Evolutionary conservation across 1,140 invertebrate species (phyloP).

Genomic region (Cyphomyrmex costatus): DNA sequence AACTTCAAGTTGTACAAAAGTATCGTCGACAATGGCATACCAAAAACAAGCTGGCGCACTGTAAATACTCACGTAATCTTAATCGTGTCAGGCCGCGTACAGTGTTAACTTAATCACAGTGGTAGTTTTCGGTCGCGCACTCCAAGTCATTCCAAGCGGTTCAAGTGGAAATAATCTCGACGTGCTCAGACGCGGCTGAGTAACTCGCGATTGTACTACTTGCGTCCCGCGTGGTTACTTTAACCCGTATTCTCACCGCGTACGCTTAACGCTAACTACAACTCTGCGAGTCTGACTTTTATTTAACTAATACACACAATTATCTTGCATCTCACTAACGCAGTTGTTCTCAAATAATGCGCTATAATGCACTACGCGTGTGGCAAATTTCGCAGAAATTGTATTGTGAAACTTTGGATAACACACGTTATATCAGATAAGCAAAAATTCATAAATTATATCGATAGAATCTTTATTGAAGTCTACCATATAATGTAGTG

Average conservation of each 20-base stretch:
- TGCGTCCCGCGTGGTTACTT: conserved; percentile 5
- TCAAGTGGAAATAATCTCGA: conserved; percentile 55
- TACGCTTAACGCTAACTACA: conserved; percentile 11
- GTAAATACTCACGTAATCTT: conserved; percentile 57
- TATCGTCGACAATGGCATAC: background rate
- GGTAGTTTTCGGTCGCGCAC: conserved; percentile 58
- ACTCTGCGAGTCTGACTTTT: conserved; percentile 23
- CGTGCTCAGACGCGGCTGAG: conserved; percentile 12
- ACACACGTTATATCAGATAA: background rate
- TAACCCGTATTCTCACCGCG: background rate
- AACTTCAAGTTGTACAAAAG: background rate
- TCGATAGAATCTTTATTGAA: background rate
- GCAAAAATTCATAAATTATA: background rate
- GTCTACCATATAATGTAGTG: background rate
- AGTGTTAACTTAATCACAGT: conserved; percentile 62
- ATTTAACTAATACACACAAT: conserved; percentile 29
- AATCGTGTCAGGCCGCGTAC: conserved; percentile 57
- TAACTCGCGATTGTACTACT: conserved; percentile 35
- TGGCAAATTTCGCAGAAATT: background rate
- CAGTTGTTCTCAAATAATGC: conserved; percentile 13
- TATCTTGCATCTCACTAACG: background rate
- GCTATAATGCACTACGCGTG: no score
- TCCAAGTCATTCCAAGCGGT: conserved; percentile 20
- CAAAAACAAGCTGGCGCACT: background rate
- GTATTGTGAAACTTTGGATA: background rate